Evolutionary conservation across 2,797 vertebrate genomes (phyloP).

Genomic region (Anas acuta): DNA sequence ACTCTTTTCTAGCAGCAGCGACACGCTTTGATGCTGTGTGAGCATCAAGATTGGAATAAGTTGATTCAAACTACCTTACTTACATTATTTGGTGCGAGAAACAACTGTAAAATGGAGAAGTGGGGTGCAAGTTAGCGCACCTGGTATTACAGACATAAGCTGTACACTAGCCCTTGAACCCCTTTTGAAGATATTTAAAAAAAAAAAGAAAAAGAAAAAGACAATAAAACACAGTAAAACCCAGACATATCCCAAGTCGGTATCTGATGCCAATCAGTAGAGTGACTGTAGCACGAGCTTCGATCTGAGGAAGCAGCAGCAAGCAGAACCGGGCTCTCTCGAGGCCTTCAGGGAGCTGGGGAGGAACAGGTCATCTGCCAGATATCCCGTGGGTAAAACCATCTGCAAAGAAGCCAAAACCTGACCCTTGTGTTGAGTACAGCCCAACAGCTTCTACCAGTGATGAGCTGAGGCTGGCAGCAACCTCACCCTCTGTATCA

Average conservation of each 20-base stretch:
- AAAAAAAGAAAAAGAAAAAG: not conserved
- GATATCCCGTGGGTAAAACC: accelerated
- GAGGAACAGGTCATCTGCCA: not conserved
- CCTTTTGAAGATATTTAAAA: not conserved
- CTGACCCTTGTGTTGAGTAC: not conserved
- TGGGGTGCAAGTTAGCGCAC: not conserved
- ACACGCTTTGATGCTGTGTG: accelerated
- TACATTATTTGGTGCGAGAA: not conserved
- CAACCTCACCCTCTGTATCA: not conserved
- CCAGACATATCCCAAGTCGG: not conserved
- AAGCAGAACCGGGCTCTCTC: not conserved
- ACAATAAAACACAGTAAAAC: not conserved
- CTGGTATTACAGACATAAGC: accelerated
- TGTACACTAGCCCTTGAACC: no score
- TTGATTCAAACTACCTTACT: not conserved
- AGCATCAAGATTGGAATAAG: not conserved
- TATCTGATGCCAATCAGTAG: not conserved
- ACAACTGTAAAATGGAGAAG: not conserved
- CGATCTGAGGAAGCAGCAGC: not conserved
- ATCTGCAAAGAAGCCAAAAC: not conserved
- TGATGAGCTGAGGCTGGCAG: accelerated
- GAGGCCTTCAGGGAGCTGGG: not conserved
- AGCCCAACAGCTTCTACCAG: not conserved
- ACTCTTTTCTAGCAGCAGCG: not conserved
- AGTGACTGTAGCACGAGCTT: not conserved